Conservation (phyloP, 1,140 invertebrate genomes). For the Drosophila repleta region DNA sequence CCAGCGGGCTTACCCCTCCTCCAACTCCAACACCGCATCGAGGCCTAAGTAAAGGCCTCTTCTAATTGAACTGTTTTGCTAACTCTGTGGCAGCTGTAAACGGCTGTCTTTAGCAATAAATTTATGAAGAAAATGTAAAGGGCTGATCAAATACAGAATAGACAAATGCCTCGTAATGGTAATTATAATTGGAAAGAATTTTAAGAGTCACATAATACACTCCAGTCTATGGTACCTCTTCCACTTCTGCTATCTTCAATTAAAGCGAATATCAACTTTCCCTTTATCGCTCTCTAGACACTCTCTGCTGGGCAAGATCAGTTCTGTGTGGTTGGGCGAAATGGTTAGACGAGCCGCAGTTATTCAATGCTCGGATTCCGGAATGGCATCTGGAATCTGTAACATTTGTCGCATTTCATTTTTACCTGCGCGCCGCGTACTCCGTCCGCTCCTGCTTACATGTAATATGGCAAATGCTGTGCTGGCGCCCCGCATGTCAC, state of each 20-base stretch:
- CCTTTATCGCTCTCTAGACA: too few species aligned
- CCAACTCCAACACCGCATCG: background rate
- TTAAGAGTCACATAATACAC: background rate
- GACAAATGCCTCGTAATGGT: too few species aligned
- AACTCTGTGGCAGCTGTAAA: conserved; percentile 60
- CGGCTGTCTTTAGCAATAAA: conserved; percentile 67
- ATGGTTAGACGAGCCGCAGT: conserved; percentile 5
- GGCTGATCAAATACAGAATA: background rate
- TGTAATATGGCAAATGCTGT: background rate
- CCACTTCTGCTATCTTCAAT: too few species aligned
- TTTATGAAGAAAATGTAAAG: conserved; percentile 4
- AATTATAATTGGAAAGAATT: background rate
- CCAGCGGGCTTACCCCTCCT: conserved; percentile 21
- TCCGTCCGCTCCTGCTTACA: background rate
- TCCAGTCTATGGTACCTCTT: too few species aligned
- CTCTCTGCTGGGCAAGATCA: background rate
- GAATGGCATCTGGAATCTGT: conserved; percentile 65
- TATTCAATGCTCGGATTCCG: conserved; percentile 2
- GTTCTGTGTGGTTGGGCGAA: conserved; percentile 3
- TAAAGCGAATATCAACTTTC: too few species aligned
- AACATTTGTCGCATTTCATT: conserved; percentile 53
- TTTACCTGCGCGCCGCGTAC: conserved; percentile 36
- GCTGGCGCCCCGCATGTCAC: conserved; percentile 68
- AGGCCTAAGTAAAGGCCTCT: conserved; percentile 36
- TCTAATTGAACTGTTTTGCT: conserved; percentile 70